These are phyloP conservation scores for Eupithecia inturbata DNA, from an alignment of 2,888 invertebrate genomes.

Conservation along the genomic window DNA sequence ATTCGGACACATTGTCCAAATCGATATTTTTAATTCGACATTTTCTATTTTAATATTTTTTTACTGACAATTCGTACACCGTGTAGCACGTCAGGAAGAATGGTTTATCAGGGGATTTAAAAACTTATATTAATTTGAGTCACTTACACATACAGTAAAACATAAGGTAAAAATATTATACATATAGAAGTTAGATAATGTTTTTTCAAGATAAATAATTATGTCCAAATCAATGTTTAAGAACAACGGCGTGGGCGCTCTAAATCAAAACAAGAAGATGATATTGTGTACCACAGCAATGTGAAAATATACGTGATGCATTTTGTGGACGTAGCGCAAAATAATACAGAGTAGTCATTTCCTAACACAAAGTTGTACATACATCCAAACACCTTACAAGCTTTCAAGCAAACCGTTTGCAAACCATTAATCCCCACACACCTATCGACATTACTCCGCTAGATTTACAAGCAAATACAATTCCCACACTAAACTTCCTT, in stretches of 20 bases:
- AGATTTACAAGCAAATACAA: constrained; percentile 25
- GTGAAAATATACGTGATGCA: background rate
- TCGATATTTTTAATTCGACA: too few species aligned
- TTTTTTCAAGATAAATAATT: too few species aligned
- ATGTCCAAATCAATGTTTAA: background rate
- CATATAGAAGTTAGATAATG: too few species aligned
- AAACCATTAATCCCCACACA: constrained; percentile 17
- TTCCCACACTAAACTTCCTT: constrained; percentile 30
- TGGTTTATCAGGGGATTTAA: background rate
- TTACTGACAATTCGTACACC: too few species aligned
- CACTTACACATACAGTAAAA: background rate
- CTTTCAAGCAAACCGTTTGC: constrained; percentile 1
- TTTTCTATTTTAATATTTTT: too few species aligned
- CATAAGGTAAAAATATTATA: too few species aligned
- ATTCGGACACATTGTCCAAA: too few species aligned
- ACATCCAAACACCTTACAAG: constrained; percentile 5
- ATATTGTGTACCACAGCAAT: background rate
- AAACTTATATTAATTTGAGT: background rate
- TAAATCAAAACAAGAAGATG: background rate
- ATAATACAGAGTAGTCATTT: background rate
- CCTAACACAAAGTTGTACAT: background rate
- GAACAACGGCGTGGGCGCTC: background rate
- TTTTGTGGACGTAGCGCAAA: background rate
- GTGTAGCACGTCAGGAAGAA: background rate
- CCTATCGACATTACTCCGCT: constrained; percentile 13